Evolutionary conservation across 2,113 vertebrate genomes (phyloP).

Genomic region (Austrofundulus limnaeus): DNA sequence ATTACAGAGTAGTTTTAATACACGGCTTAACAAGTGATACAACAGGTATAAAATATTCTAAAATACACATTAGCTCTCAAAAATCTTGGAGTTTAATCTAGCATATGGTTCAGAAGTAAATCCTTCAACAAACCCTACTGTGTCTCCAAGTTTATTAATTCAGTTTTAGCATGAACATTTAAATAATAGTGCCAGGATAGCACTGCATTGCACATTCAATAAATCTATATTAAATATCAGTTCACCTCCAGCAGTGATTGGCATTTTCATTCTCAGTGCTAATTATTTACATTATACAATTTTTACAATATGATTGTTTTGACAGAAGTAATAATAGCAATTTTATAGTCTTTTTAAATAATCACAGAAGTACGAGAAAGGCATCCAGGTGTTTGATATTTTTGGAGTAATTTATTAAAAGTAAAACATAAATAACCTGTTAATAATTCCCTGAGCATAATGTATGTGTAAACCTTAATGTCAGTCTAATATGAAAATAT

Average conservation of each 20-base stretch:
- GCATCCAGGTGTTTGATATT: constrained; percentile 14
- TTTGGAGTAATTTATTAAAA: constrained; percentile 28
- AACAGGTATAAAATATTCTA: not conserved
- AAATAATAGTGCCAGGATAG: too few species aligned
- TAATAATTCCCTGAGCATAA: constrained; percentile 30
- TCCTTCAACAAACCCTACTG: not conserved
- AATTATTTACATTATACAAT: not conserved
- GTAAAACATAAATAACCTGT: constrained; percentile 14
- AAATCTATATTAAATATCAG: not conserved
- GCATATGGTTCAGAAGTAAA: not conserved
- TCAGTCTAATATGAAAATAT: not conserved
- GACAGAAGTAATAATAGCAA: not conserved
- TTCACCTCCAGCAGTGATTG: not conserved
- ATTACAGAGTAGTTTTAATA: constrained; percentile 3
- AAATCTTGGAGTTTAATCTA: not conserved
- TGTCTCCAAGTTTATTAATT: not conserved
- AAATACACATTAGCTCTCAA: not conserved
- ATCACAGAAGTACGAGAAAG: constrained; percentile 6
- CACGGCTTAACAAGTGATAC: constrained; percentile 1
- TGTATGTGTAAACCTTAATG: not conserved
- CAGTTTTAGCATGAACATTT: too few species aligned
- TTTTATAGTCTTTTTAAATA: too few species aligned
- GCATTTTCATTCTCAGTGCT: not conserved
- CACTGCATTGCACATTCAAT: not conserved
- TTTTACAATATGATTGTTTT: not conserved